Evolutionary conservation across 2,113 vertebrate genomes (phyloP).

Genomic region (Embiotoca jacksoni): DNA sequence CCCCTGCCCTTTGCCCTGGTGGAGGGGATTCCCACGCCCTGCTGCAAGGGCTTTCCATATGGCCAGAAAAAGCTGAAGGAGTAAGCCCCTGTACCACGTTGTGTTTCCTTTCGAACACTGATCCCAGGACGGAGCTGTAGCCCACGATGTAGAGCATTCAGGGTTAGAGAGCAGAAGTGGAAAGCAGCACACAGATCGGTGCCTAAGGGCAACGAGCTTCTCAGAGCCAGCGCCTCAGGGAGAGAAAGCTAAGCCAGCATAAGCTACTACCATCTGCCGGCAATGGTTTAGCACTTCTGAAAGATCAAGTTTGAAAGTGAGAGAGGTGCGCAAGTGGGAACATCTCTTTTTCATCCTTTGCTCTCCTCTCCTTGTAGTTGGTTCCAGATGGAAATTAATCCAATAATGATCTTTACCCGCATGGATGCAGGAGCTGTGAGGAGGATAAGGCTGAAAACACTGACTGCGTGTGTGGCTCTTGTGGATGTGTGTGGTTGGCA

Average conservation of each 20-base stretch:
- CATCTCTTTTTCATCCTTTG: constrained; percentile 57
- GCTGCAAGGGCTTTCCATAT: constrained; percentile 41
- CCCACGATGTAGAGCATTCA: constrained; percentile 51
- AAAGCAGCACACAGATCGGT: constrained; percentile 74
- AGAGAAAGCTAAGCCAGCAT: constrained; percentile 76
- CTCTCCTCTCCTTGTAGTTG: constrained; percentile 28
- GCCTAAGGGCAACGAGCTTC: constrained; percentile 78
- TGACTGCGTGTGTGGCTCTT: constrained; percentile 3
- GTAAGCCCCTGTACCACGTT: constrained; percentile 38
- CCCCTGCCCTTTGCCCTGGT: constrained; percentile 19
- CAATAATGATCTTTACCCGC: constrained; percentile 61
- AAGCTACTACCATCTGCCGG: constrained; percentile 78
- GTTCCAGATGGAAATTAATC: constrained; percentile 65
- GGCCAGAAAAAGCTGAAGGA: constrained; percentile 41
- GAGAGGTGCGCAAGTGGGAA: constrained; percentile 55
- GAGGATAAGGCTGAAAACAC: constrained; percentile 36
- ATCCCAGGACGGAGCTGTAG: constrained; percentile 56
- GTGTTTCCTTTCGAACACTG: constrained; percentile 62
- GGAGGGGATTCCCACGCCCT: constrained; percentile 57
- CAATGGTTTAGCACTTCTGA: constrained; percentile 68
- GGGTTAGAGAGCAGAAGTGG: constrained; percentile 69
- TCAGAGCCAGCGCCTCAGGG: constrained; percentile 73
- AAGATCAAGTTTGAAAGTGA: constrained; percentile 74
- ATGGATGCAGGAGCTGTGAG: constrained; percentile 34
- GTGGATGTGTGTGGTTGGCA: constrained; percentile 22